These are phyloP conservation scores for Dermolepida albohirtum DNA, from an alignment of 2,888 invertebrate genomes.

Conservation along the genomic window DNA sequence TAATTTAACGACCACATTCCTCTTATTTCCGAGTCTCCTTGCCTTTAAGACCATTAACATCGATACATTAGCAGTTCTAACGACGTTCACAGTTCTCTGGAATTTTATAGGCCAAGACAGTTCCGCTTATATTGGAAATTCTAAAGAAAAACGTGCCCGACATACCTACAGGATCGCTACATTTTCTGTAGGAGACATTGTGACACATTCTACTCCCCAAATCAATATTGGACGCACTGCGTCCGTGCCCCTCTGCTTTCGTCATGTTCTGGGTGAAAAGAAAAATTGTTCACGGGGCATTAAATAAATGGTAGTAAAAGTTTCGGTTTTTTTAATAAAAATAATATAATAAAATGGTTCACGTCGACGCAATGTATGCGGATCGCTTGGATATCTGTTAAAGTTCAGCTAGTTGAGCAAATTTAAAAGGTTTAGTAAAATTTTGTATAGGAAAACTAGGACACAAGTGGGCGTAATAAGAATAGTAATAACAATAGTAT, in stretches of 20 bases:
- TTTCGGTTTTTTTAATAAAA: not conserved
- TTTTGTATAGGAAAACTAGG: too few relatives aligned
- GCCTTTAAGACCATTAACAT: conserved; percentile 24
- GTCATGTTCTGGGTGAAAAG: not conserved
- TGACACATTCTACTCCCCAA: conserved; percentile 25
- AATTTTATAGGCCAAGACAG: conserved; percentile 38
- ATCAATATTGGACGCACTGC: conserved; percentile 31
- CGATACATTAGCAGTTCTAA: conserved; percentile 37
- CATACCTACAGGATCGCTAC: conserved; percentile 33
- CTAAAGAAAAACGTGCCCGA: conserved; percentile 37
- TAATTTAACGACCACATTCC: conserved; percentile 25
- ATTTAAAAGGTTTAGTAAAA: too few relatives aligned
- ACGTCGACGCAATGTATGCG: too few relatives aligned
- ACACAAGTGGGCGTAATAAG: too few relatives aligned
- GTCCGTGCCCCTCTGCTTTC: conserved; percentile 1
- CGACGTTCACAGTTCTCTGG: conserved; percentile 28
- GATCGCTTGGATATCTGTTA: too few relatives aligned
- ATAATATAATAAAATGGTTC: not conserved
- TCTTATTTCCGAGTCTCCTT: conserved; percentile 15
- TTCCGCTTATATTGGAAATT: conserved; percentile 38
- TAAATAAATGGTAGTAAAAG: not conserved
- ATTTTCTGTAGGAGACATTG: conserved; percentile 26
- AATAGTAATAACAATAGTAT: too few relatives aligned
- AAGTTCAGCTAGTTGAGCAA: too few relatives aligned
- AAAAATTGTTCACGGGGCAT: conserved; percentile 18